These are phyloP conservation scores for Plutomurus gul DNA, from an alignment of 1,140 invertebrate species.

Conservation along the genomic window DNA sequence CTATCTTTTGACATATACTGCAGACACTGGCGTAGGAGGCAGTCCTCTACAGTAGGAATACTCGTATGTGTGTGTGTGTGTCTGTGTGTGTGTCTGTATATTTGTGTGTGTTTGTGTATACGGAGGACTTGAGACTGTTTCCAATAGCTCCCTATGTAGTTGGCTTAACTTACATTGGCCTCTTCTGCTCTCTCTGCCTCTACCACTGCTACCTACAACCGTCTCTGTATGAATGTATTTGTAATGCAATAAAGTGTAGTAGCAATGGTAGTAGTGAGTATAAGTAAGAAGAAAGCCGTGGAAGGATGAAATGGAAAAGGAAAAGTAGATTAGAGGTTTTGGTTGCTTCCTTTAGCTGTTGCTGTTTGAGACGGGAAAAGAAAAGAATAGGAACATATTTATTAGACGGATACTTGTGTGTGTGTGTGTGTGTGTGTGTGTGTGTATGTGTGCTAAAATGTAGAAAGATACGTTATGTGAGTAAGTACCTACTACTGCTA, in stretches of 20 bases:
- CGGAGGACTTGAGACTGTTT: background rate
- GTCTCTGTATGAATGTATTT: background rate
- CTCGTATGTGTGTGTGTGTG: too few species aligned
- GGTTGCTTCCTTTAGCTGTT: background rate
- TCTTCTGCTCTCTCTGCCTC: background rate
- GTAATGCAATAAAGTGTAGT: constrained; percentile 20
- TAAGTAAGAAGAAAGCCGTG: constrained; percentile 18
- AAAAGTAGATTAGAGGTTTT: constrained; percentile 26
- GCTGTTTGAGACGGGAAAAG: background rate
- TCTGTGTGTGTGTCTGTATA: too few species aligned
- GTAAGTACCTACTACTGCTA: too few species aligned
- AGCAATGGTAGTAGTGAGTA: too few species aligned
- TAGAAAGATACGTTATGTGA: too few species aligned
- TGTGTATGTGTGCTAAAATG: too few species aligned
- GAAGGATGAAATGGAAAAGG: constrained; percentile 27
- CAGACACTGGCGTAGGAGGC: too few species aligned
- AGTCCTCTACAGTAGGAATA: too few species aligned
- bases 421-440: too few species aligned
- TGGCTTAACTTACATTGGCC: background rate
- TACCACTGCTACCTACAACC: background rate
- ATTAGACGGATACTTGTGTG: background rate
- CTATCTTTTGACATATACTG: too few species aligned
- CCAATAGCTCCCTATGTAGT: background rate
- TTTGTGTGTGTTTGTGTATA: too few species aligned
- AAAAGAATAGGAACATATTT: constrained; percentile 9